phyloP scores from a whole-genome alignment of 2,888 invertebrate genomes.

The Noctua comes region DNA sequence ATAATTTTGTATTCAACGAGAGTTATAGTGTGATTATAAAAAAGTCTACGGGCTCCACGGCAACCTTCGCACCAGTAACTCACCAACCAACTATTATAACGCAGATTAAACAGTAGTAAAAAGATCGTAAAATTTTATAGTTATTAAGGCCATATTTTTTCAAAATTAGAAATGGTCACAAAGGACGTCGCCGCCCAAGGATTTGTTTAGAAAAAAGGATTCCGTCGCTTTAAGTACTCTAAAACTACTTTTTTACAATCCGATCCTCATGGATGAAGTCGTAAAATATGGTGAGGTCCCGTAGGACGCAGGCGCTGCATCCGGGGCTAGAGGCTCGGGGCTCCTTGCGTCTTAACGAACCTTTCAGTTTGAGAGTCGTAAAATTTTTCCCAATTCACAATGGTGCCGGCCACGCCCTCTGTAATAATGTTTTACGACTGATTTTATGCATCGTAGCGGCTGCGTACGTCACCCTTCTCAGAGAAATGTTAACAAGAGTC shows the following conservation, averaged over 20 bases:
- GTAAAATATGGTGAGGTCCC: constrained; percentile 81
- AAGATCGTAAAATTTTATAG: constrained; percentile 86
- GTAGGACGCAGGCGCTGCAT: constrained; percentile 67
- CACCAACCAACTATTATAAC: constrained; percentile 79
- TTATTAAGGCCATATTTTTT: constrained; percentile 83
- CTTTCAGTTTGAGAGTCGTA: constrained; percentile 80
- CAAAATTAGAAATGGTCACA: constrained; percentile 84
- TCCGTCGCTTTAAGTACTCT: constrained; percentile 79
- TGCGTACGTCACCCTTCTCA: constrained; percentile 69
- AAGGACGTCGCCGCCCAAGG: constrained; percentile 81
- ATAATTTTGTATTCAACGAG: constrained; percentile 61
- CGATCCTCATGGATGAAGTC: constrained; percentile 82
- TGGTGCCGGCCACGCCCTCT: constrained; percentile 72
- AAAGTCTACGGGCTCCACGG: constrained; percentile 64
- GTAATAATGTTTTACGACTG: constrained; percentile 76
- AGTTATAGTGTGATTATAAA: constrained; percentile 56
- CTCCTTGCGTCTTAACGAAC: constrained; percentile 80
- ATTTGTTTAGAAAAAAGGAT: constrained; percentile 79
- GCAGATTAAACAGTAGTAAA: constrained; percentile 89
- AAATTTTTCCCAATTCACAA: constrained; percentile 77
- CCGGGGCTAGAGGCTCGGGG: constrained; percentile 73
- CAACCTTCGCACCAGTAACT: constrained; percentile 77
- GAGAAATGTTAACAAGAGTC: constrained; percentile 72
- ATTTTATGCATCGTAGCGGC: constrained; percentile 75
- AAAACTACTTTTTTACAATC: constrained; percentile 77